A percentile compares a stretch with the other conserved stretches of the same genome.
Evolutionary conservation across 2,888 invertebrate species (phyloP).

Genomic region (Cylindroiulus punctatus): DNA sequence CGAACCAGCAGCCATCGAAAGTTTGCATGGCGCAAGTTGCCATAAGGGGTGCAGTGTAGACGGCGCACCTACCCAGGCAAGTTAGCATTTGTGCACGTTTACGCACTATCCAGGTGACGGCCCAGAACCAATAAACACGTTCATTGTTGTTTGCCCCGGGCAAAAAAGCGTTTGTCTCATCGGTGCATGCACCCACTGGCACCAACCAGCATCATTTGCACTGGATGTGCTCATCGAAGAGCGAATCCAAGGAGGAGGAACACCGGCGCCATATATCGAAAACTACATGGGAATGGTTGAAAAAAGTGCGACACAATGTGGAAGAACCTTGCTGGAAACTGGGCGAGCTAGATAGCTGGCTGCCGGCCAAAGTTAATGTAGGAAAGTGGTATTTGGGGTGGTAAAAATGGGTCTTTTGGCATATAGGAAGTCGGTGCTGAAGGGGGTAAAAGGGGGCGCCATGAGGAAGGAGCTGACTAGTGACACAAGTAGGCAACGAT

Average conservation of each 20-base stretch:
- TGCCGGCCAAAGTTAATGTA: constrained; percentile 28
- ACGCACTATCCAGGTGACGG: constrained; percentile 9
- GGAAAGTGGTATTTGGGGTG: constrained; percentile 43
- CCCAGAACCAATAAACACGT: constrained; percentile 9
- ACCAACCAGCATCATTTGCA: neutral
- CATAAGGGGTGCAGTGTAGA: neutral
- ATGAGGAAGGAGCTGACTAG: neutral
- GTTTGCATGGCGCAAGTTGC: neutral
- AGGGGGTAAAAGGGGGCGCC: neutral
- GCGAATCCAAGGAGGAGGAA: neutral
- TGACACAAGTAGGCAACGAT: neutral
- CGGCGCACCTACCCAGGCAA: neutral
- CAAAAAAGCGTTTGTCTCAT: neutral
- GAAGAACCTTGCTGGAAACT: constrained; percentile 19
- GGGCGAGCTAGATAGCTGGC: neutral
- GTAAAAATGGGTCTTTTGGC: neutral
- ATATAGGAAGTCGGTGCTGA: neutral
- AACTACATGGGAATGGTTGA: neutral
- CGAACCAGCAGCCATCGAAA: neutral
- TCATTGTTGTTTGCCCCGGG: neutral
- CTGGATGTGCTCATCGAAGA: neutral
- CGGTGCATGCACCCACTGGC: neutral
- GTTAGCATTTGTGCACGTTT: neutral
- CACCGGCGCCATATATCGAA: neutral
- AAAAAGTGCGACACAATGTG: constrained; percentile 4